These are phyloP conservation scores for Hiodon tergisus DNA, from an alignment of 2,113 vertebrate species.

Conservation along the genomic window DNA sequence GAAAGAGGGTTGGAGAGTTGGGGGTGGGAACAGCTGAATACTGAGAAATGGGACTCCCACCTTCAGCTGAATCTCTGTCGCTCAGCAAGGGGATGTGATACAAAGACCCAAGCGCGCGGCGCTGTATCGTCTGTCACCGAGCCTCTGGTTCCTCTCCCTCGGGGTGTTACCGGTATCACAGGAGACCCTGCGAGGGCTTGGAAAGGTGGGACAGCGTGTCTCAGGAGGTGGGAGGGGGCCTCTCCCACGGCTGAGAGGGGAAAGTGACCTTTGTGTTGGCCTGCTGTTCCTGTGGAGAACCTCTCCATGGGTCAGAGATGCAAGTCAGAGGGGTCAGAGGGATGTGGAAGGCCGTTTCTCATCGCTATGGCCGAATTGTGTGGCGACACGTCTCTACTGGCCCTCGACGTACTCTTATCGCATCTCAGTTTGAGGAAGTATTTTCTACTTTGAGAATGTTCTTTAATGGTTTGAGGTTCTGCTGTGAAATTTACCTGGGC, in stretches of 20 bases:
- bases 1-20: background rate
- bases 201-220: background rate
- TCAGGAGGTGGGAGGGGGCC: background rate
- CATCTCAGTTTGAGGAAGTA: background rate
- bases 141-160: background rate
- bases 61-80: background rate
- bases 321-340: constrained; percentile 26
- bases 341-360: background rate
- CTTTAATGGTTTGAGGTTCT: background rate
- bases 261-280: constrained; percentile 32
- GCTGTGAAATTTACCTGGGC: constrained; percentile 1
- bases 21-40: too few relatives aligned
- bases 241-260: constrained; percentile 11
- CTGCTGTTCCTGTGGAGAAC: background rate
- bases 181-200: background rate
- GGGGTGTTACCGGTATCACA: background rate
- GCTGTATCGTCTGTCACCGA: constrained; percentile 1
- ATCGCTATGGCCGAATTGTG: too few relatives aligned
- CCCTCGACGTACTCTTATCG: background rate
- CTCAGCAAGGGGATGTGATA: background rate
- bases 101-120: background rate
- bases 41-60: background rate
- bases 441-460: constrained; percentile 11
- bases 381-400: too few relatives aligned
- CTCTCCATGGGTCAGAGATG: constrained; percentile 6